Evolutionary conservation across 2,888 invertebrate genomes (phyloP).

Genomic region (Nymphalis urticae): DNA sequence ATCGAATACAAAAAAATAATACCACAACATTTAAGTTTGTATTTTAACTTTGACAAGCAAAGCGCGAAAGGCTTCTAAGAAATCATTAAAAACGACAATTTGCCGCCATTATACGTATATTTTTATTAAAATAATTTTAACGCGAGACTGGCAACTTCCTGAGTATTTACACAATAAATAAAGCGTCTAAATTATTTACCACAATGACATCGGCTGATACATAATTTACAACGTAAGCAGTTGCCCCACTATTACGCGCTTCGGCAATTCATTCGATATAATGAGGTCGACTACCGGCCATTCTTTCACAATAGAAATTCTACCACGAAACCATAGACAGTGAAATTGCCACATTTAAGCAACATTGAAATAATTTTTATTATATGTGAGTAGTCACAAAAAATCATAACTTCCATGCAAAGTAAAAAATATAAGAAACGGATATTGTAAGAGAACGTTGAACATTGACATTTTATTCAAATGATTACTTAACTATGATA

Average conservation of each 20-base stretch:
- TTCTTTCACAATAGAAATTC: conserved; percentile 43
- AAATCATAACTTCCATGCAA: conserved; percentile 7
- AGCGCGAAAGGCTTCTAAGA: neutral
- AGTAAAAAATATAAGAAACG: conserved; percentile 7
- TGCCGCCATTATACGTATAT: neutral
- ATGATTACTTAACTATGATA: neutral
- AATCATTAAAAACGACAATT: conserved; percentile 5
- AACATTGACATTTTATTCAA: conserved; percentile 2
- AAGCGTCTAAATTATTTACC: conserved; percentile 64
- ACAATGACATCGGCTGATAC: conserved; percentile 73
- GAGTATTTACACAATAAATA: conserved; percentile 32
- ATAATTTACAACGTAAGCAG: conserved; percentile 73
- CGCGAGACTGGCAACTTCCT: conserved; percentile 4
- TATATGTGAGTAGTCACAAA: neutral
- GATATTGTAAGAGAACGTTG: conserved; percentile 10
- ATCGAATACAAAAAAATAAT: too few species aligned
- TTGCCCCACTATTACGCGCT: conserved; percentile 62
- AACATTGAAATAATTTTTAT: conserved; percentile 22
- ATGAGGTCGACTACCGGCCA: conserved; percentile 70
- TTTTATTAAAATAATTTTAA: conserved; percentile 5
- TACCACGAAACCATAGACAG: conserved; percentile 34
- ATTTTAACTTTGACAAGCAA: neutral
- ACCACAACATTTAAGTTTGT: neutral
- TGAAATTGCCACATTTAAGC: conserved; percentile 31
- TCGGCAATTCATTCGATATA: conserved; percentile 75